Evolutionary conservation across 2,113 vertebrate species (phyloP).

Genomic region (Euleptes europaea): DNA sequence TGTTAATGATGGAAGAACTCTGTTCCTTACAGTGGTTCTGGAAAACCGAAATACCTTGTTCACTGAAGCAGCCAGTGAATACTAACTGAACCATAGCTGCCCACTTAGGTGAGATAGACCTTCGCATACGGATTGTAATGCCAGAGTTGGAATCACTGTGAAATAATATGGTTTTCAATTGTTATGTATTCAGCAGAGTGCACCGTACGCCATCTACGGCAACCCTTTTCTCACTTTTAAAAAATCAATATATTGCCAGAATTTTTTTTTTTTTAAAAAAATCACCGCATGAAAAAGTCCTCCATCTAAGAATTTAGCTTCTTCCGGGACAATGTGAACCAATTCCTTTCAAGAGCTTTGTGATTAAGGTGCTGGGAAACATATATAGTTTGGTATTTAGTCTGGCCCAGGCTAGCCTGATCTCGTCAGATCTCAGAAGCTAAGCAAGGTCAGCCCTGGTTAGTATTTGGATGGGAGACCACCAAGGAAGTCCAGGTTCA

Average conservation of each 20-base stretch:
- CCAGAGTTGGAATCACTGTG: background rate
- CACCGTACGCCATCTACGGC: accelerated
- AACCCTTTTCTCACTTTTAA: background rate
- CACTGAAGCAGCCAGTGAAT: constrained; percentile 25
- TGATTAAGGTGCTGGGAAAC: no score
- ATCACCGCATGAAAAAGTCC: background rate
- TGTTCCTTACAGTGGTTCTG: constrained; percentile 26
- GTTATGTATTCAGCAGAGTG: background rate
- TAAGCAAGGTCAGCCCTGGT: no score
- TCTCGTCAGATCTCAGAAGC: no score
- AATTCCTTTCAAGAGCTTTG: no score
- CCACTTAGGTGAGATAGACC: background rate
- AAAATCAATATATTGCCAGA: background rate
- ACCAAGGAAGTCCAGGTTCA: no score
- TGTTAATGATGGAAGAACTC: constrained; percentile 55
- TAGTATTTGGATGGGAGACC: no score
- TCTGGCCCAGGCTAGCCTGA: no score
- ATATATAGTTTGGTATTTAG: no score
- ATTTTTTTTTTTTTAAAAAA: background rate
- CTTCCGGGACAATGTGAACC: background rate
- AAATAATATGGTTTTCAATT: background rate
- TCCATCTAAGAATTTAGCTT: background rate
- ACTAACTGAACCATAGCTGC: background rate
- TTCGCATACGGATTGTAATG: constrained; percentile 6
- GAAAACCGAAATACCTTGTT: constrained; percentile 12